Percentiles rank a stretch among this genome's conserved stretches.
These are phyloP conservation scores for Procambarus virginalis DNA, from an alignment of 1,140 invertebrate genomes.

Conservation along the genomic window DNA sequence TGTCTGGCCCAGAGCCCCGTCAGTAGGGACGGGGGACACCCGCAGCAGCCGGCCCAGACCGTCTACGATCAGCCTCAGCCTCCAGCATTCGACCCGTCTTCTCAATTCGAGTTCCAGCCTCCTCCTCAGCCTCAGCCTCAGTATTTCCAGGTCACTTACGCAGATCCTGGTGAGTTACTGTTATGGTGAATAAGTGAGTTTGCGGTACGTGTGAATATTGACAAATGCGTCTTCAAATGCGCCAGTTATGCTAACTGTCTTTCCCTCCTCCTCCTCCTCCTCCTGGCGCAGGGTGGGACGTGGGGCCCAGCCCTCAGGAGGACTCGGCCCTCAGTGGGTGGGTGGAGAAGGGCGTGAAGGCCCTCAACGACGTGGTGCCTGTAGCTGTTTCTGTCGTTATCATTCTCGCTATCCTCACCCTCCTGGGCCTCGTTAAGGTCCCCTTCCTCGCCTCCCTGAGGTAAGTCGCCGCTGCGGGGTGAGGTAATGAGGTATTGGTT, in stretches of 20 bases:
- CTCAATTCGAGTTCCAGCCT: not conserved
- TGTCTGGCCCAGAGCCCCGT: not conserved
- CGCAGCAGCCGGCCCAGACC: not conserved
- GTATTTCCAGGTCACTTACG: not conserved
- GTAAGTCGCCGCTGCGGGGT: not conserved
- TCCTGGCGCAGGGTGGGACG: not conserved
- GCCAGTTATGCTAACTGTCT: too few species aligned
- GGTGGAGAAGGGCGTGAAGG: conserved; percentile 15
- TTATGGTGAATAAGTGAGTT: too few species aligned
- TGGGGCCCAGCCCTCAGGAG: conserved; percentile 1
- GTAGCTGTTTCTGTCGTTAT: conserved; percentile 23
- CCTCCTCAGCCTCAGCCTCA: not conserved
- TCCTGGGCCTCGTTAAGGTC: conserved; percentile 19
- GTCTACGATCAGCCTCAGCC: not conserved
- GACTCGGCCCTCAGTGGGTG: not conserved
- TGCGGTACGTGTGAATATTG: too few species aligned
- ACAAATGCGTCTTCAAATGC: too few species aligned
- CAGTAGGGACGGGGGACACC: not conserved
- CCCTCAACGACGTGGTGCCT: conserved; percentile 3
- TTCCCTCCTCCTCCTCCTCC: too few species aligned
- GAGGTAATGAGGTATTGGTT: too few species aligned
- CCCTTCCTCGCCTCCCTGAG: not conserved
- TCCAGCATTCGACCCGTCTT: conserved; percentile 1
- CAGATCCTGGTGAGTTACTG: conserved; percentile 12
- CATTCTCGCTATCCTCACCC: conserved; percentile 5